These are phyloP conservation scores for Ameiurus melas DNA, from an alignment of 2,113 vertebrate genomes.

Conservation along the genomic window DNA sequence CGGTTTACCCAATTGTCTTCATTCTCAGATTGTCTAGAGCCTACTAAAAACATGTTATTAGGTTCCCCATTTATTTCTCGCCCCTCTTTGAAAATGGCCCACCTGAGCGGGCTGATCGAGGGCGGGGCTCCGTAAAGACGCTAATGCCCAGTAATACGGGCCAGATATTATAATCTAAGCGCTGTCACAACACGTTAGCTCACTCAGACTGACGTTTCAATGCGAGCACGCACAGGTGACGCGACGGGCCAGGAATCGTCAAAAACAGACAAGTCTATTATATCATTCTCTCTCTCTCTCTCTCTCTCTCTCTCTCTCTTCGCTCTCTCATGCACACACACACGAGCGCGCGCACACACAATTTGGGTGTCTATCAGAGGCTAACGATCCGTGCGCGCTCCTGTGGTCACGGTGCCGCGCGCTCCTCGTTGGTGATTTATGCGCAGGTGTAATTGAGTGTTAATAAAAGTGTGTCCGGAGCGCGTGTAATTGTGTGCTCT, in stretches of 20 bases:
- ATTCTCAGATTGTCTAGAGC: slow-evolving; percentile 49
- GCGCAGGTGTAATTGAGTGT: slow-evolving; percentile 80
- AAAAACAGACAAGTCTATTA: slow-evolving; percentile 74
- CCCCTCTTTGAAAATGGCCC: slow-evolving; percentile 61
- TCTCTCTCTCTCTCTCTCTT: slow-evolving; percentile 12
- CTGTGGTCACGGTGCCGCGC: slow-evolving; percentile 57
- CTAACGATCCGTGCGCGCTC: slow-evolving; percentile 56
- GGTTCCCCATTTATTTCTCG: slow-evolving; percentile 65
- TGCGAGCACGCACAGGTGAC: slow-evolving; percentile 74
- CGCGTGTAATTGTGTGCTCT: slow-evolving; percentile 77
- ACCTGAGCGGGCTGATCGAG: slow-evolving; percentile 65
- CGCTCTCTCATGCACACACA: no score
- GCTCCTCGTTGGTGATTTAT: slow-evolving; percentile 71
- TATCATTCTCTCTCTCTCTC: slow-evolving; percentile 59
- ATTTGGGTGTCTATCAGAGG: slow-evolving; percentile 31
- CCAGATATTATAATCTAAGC: slow-evolving; percentile 84
- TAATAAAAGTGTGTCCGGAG: slow-evolving; percentile 80
- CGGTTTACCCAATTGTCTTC: slow-evolving; percentile 17
- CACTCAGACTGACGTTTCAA: slow-evolving; percentile 79
- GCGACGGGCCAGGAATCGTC: slow-evolving; percentile 69
- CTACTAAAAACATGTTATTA: slow-evolving; percentile 53
- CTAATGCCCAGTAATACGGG: slow-evolving; percentile 78
- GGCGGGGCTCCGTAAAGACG: slow-evolving; percentile 69
- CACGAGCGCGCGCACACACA: slow-evolving; percentile 10
- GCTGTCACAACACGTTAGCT: slow-evolving; percentile 81